phyloP scores from a whole-genome alignment of 2,113 vertebrate species.

The Herpetotheres cachinnans region DNA sequence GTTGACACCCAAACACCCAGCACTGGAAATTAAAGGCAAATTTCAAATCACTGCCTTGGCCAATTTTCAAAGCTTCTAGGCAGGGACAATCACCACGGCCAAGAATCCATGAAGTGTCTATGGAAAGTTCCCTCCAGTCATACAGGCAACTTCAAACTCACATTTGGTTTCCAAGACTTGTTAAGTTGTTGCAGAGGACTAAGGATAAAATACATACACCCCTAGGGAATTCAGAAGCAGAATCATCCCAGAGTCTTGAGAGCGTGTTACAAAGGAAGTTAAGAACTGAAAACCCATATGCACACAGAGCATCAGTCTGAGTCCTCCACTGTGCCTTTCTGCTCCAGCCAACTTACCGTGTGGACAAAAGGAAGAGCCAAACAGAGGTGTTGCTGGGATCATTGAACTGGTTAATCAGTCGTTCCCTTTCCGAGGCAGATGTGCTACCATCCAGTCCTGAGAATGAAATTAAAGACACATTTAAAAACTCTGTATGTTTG shows the following conservation, averaged over 20 bases:
- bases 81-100: background rate
- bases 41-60: background rate
- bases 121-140: background rate
- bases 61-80: background rate
- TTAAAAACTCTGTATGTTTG: background rate
- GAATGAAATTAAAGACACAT: background rate
- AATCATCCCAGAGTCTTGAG: background rate
- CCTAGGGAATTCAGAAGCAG: background rate
- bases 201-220: background rate
- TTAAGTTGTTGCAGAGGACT: background rate
- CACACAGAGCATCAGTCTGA: background rate
- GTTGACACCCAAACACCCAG: conserved; percentile 96
- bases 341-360: conserved; percentile 80
- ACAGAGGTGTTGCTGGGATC: conserved; percentile 86
- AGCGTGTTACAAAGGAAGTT: background rate
- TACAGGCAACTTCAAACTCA: background rate
- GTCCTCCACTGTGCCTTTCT: background rate
- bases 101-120: background rate
- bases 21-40: conserved; percentile 75
- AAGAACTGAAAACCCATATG: background rate
- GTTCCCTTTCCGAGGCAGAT: conserved; percentile 92
- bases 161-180: background rate
- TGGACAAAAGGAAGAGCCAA: conserved; percentile 95
- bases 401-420: conserved; percentile 98
- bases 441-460: conserved; percentile 96